Percentiles rank a stretch among this genome's conserved stretches.
phyloP scores from a whole-genome alignment of 2,888 invertebrate genomes.

The Tanytarsus gracilentus region DNA sequence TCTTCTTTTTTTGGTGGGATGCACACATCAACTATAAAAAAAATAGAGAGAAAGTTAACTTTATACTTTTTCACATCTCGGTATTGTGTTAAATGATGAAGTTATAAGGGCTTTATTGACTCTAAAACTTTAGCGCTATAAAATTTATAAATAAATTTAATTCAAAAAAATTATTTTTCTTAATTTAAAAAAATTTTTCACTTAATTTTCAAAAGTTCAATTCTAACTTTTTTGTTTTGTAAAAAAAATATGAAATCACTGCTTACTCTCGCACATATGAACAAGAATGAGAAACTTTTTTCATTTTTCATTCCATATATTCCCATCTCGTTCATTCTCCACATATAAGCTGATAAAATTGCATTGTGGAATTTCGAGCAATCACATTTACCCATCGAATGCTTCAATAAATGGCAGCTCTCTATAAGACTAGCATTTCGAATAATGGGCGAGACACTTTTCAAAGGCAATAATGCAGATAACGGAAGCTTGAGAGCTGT shows the following conservation, averaged over 20 bases:
- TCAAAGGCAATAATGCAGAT: constrained; percentile 3
- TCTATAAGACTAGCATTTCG: not conserved
- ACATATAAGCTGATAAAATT: not conserved
- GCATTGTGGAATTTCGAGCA: not conserved
- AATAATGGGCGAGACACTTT: constrained; percentile 1
- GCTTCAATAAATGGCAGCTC: not conserved
- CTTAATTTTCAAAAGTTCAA: no score
- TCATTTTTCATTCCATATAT: no score
- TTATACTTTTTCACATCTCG: no score
- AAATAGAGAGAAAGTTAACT: not conserved
- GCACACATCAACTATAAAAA: no score
- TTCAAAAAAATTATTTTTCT: no score
- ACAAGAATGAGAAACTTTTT: not conserved
- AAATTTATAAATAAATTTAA: no score
- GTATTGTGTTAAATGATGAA: no score
- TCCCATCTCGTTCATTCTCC: not conserved
- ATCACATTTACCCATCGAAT: constrained; percentile 2
- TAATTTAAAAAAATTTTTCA: no score
- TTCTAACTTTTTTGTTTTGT: not conserved
- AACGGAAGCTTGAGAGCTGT: constrained; percentile 12
- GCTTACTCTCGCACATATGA: not conserved
- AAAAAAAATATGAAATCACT: not conserved
- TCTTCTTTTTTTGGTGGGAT: not conserved
- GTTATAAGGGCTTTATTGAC: no score
- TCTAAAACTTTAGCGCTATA: no score